These are phyloP conservation scores for Nephrotoma flavescens DNA, from an alignment of 2,888 invertebrate genomes.

Conservation along the genomic window DNA sequence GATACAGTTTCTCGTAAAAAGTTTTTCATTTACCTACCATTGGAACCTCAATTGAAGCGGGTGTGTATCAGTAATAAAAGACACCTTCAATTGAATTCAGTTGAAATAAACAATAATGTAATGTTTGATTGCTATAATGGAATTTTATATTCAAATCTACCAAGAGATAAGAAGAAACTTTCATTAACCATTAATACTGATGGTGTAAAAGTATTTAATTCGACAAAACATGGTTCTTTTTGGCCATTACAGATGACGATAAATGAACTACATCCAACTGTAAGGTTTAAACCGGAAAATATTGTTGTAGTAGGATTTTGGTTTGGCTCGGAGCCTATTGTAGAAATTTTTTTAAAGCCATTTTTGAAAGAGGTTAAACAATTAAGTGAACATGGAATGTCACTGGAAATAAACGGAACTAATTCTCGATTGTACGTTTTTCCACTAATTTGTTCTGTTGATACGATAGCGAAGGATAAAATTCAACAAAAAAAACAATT, in stretches of 20 bases:
- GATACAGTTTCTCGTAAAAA: background rate
- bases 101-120: background rate
- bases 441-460: background rate
- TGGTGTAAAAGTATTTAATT: background rate
- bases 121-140: background rate
- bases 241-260: conserved; percentile 3
- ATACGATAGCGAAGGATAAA: background rate
- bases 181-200: background rate
- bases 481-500: background rate
- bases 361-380: background rate
- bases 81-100: background rate
- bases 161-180: background rate
- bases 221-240: background rate
- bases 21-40: background rate
- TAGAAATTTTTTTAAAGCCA: background rate
- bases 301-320: background rate
- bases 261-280: background rate
- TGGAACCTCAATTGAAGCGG: background rate
- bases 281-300: conserved; percentile 3
- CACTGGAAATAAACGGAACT: background rate
- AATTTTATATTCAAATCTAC: background rate
- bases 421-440: background rate
- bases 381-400: background rate
- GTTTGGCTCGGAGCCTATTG: background rate
- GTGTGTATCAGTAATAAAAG: background rate